These are phyloP conservation scores for Ladona fulva DNA, from an alignment of 1,140 invertebrate species.

Conservation along the genomic window DNA sequence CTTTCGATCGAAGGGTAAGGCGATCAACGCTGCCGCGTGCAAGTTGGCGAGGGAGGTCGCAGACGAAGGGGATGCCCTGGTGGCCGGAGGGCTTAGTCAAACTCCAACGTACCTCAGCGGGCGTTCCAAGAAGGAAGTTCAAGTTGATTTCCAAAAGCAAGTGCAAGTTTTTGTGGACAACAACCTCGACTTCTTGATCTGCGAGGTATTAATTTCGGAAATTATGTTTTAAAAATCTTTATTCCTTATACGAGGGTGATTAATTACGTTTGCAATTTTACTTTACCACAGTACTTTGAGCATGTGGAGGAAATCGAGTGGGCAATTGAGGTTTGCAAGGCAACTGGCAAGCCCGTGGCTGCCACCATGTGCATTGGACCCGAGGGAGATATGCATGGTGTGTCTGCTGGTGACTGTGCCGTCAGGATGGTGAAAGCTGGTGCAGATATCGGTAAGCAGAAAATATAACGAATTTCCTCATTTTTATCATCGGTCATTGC, in stretches of 20 bases:
- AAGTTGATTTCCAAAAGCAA: constrained; percentile 35
- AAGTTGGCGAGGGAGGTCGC: constrained; percentile 33
- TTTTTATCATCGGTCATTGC: too few species aligned
- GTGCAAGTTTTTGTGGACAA: constrained; percentile 35
- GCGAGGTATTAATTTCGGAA: constrained; percentile 30
- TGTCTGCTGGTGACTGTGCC: constrained; percentile 34
- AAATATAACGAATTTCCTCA: too few species aligned
- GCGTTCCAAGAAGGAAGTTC: constrained; percentile 26
- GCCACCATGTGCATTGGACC: constrained; percentile 39
- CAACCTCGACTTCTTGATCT: constrained; percentile 36
- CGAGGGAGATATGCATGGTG: constrained; percentile 35
- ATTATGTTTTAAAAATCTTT: neutral
- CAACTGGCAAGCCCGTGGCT: constrained; percentile 30
- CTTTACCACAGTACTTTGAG: constrained; percentile 35
- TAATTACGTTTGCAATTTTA: neutral
- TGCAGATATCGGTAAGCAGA: constrained; percentile 29
- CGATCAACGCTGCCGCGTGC: constrained; percentile 35
- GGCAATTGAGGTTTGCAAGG: constrained; percentile 35
- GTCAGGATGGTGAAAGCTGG: constrained; percentile 38
- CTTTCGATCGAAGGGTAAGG: constrained; percentile 24
- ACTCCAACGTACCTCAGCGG: constrained; percentile 35
- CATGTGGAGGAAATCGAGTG: constrained; percentile 40
- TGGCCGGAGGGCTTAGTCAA: constrained; percentile 33
- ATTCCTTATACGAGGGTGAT: neutral
- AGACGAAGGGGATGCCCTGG: constrained; percentile 32